Conservation (phyloP, 2,888 invertebrate genomes). For the Chouioia cunea region DNA sequence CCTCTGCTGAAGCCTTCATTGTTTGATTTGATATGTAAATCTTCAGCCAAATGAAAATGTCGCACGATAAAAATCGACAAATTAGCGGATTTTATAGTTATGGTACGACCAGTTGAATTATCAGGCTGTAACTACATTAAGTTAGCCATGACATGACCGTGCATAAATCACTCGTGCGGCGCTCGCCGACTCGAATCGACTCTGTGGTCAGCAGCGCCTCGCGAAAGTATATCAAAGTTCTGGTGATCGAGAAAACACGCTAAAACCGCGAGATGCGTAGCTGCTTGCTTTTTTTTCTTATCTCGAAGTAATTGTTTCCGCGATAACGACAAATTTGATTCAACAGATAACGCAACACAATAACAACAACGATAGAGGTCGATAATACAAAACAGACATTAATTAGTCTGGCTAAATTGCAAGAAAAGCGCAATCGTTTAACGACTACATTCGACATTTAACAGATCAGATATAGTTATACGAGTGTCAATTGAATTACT, state of each 20-base stretch:
- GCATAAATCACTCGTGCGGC: constrained; percentile 63
- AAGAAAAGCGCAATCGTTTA: background rate
- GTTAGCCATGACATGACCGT: constrained; percentile 64
- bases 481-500: constrained; percentile 25
- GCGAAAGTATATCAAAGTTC: background rate
- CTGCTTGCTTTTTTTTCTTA: background rate
- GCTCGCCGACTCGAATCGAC: constrained; percentile 35
- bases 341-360: background rate
- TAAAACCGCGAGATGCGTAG: background rate
- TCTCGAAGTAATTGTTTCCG: background rate
- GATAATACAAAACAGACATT: background rate
- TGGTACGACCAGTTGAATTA: constrained; percentile 58
- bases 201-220: no score
- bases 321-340: constrained; percentile 23
- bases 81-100: constrained; percentile 4
- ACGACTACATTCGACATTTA: no score
- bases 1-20: no score
- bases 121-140: constrained; percentile 67
- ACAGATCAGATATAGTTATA: background rate
- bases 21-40: background rate
- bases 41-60: background rate
- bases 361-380: background rate
- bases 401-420: background rate
- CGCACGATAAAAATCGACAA: background rate
- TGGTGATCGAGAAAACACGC: background rate